Conservation (phyloP, 2,888 invertebrate species). For the Hemistola chrysoprasaria region DNA sequence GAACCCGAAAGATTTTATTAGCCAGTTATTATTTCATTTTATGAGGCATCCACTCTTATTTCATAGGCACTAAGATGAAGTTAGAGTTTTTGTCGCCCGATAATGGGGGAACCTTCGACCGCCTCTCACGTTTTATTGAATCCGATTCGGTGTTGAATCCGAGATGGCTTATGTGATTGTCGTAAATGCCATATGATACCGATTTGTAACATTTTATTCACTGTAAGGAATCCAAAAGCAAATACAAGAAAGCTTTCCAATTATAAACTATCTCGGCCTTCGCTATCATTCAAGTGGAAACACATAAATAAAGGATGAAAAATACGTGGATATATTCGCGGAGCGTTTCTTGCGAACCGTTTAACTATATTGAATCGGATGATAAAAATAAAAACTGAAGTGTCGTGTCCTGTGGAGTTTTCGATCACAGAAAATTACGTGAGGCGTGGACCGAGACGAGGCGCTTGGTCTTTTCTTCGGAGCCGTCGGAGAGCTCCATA, state of each 20-base stretch:
- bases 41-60: conserved; percentile 77
- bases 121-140: conserved; percentile 68
- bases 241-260: conserved; percentile 23
- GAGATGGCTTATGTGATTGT: conserved; percentile 54
- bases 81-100: conserved; percentile 72
- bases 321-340: conserved; percentile 37
- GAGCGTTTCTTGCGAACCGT: conserved; percentile 50
- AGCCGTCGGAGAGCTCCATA: conserved; percentile 61
- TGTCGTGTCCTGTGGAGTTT: conserved; percentile 64
- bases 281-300: conserved; percentile 31
- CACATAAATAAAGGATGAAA: conserved; percentile 34
- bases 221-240: conserved; percentile 19
- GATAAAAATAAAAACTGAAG: conserved; percentile 70
- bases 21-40: conserved; percentile 81
- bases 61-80: conserved; percentile 69
- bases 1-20: conserved; percentile 73
- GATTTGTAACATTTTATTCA: conserved; percentile 35
- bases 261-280: conserved; percentile 32
- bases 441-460: conserved; percentile 50
- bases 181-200: conserved; percentile 53
- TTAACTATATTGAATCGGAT: conserved; percentile 67
- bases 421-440: conserved; percentile 77
- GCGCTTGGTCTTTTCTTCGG: conserved; percentile 61
- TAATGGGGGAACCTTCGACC: conserved; percentile 67
- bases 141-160: conserved; percentile 56